Conservation (phyloP, 1,140 invertebrate species). For the Ips nitidus region DNA sequence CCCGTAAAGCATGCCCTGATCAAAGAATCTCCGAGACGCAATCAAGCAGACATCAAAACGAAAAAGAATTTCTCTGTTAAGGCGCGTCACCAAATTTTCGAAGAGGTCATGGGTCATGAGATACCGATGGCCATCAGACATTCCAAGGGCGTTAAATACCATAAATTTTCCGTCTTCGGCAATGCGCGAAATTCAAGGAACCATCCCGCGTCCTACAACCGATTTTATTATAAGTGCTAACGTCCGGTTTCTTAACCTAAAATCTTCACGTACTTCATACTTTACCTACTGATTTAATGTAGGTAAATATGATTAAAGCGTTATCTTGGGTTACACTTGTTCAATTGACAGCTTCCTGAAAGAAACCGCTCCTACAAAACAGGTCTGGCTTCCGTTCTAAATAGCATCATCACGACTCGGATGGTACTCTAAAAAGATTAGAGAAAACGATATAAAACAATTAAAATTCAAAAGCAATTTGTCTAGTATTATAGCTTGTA, state of each 20-base stretch:
- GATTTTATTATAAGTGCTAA: conserved; percentile 2
- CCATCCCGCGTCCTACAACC: conserved; percentile 12
- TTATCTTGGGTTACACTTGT: too few relatives aligned
- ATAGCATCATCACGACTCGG: too few relatives aligned
- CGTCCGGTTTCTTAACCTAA: conserved; percentile 10
- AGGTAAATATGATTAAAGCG: too few relatives aligned
- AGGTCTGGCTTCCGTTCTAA: too few relatives aligned
- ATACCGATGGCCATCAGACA: conserved; percentile 26
- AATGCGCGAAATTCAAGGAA: conserved; percentile 23
- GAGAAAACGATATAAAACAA: conserved; percentile 14
- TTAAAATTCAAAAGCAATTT: conserved; percentile 16
- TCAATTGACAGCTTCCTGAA: too few relatives aligned
- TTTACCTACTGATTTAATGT: too few relatives aligned
- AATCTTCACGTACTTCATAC: neutral
- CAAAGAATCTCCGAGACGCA: neutral
- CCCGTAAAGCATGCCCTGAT: too few relatives aligned
- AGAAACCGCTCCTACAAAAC: too few relatives aligned
- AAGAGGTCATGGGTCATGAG: conserved; percentile 19
- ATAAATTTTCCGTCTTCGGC: conserved; percentile 16
- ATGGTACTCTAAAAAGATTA: neutral
- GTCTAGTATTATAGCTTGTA: conserved; percentile 8
- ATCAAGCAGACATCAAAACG: conserved; percentile 7
- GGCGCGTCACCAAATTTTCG: conserved; percentile 21
- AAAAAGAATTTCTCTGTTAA: conserved; percentile 6
- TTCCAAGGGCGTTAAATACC: conserved; percentile 20